Percentiles rank a stretch among this genome's conserved stretches.
Evolutionary conservation across 2,113 vertebrate species (phyloP).

Genomic region (Reinhardtius hippoglossoides): DNA sequence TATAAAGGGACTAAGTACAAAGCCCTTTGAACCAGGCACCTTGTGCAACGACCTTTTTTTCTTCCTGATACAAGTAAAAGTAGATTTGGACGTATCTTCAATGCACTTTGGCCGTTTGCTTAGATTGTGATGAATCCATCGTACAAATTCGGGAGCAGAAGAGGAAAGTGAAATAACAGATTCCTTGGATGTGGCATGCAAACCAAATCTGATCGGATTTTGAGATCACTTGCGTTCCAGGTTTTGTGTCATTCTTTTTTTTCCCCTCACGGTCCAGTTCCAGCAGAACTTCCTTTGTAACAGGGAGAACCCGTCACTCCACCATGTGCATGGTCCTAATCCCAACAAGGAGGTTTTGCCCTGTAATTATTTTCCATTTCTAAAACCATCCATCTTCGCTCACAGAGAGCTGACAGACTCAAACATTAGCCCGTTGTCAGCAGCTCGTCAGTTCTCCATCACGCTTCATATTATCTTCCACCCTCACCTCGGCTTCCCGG

Average conservation of each 20-base stretch:
- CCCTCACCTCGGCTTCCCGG: slow-evolving; percentile 41
- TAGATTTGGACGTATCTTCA: background rate
- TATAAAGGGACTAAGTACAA: too few relatives aligned
- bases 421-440: slow-evolving; percentile 78
- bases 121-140: background rate
- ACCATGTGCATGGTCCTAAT: slow-evolving; percentile 55
- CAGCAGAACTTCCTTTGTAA: background rate
- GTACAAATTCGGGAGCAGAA: background rate
- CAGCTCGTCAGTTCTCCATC: slow-evolving; percentile 56
- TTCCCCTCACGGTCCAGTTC: slow-evolving; percentile 19
- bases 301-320: slow-evolving; percentile 28
- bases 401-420: slow-evolving; percentile 67
- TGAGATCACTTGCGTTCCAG: background rate
- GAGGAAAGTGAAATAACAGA: background rate
- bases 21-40: too few relatives aligned
- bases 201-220: background rate
- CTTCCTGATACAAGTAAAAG: background rate
- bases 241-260: slow-evolving; percentile 1
- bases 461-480: slow-evolving; percentile 62
- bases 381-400: slow-evolving; percentile 71
- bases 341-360: slow-evolving; percentile 62
- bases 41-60: background rate
- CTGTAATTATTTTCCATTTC: slow-evolving; percentile 75
- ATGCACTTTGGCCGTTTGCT: too few relatives aligned
- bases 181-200: background rate